Conservation (phyloP, 2,797 vertebrate genomes). For the Psittacula derbiana region DNA sequence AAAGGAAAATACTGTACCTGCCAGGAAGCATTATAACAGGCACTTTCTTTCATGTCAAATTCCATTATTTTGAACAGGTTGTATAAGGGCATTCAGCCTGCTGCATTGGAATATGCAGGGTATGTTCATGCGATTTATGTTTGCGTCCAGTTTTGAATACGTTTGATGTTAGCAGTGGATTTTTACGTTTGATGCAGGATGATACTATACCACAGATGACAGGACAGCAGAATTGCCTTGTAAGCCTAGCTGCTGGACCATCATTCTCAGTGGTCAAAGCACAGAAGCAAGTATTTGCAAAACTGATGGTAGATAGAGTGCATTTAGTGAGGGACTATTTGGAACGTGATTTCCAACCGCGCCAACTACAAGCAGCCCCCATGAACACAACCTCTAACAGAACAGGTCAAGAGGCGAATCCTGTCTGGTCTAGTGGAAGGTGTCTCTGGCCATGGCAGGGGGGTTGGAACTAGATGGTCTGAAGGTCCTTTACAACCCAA, state of each 20-base stretch:
- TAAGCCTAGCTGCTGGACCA: constrained; percentile 1
- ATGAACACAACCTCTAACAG: neutral
- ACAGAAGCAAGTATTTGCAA: neutral
- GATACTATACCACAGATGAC: constrained; percentile 18
- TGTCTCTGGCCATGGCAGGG: neutral
- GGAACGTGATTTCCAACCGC: neutral
- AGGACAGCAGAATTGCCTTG: constrained; percentile 6
- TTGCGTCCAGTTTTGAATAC: constrained; percentile 25
- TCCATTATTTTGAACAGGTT: constrained; percentile 59
- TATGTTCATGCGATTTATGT: neutral
- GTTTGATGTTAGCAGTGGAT: constrained; percentile 1
- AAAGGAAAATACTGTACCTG: constrained; percentile 56
- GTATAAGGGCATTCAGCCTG: constrained; percentile 32
- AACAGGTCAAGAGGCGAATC: neutral
- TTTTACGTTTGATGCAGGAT: constrained; percentile 49
- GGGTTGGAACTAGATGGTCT: neutral
- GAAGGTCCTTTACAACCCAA: neutral
- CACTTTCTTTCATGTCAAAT: constrained; percentile 57
- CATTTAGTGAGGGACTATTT: neutral
- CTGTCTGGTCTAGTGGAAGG: neutral
- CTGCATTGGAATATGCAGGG: neutral
- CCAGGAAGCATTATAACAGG: constrained; percentile 47
- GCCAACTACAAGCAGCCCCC: neutral
- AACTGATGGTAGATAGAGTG: neutral
- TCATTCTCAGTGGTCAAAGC: neutral